phyloP scores from a whole-genome alignment of 2,797 vertebrate species.

The Sphaeramia orbicularis region DNA sequence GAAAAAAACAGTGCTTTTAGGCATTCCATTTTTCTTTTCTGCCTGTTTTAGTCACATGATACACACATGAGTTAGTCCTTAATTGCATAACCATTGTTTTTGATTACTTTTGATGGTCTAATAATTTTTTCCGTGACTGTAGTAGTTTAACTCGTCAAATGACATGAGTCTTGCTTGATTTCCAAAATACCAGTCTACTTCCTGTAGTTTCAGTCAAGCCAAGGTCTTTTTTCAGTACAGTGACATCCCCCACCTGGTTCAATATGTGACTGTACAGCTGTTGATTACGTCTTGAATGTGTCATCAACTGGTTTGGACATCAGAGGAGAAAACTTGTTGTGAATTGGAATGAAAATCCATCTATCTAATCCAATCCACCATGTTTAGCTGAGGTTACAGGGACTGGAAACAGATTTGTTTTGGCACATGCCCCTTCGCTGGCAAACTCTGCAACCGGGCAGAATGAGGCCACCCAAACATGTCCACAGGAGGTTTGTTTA shows the following conservation, averaged over 20 bases:
- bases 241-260: background rate
- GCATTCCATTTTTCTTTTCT: no score
- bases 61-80: no score
- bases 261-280: background rate
- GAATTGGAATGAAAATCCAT: background rate
- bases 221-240: no score
- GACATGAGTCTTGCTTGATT: no score
- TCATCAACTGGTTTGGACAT: background rate
- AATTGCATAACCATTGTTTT: no score
- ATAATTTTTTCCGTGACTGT: no score
- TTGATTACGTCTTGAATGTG: background rate
- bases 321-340: background rate
- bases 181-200: no score
- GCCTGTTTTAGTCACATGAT: no score
- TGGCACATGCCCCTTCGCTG: constrained; percentile 1
- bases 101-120: no score
- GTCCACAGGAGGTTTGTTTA: constrained; percentile 10
- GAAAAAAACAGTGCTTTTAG: no score
- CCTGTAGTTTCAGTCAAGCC: no score
- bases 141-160: no score
- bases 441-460: constrained; percentile 8
- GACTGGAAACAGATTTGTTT: constrained; percentile 20
- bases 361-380: background rate
- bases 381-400: background rate
- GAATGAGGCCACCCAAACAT: constrained; percentile 25